Conservation (phyloP, 2,797 vertebrate genomes). For the Numenius phaeopus region DNA sequence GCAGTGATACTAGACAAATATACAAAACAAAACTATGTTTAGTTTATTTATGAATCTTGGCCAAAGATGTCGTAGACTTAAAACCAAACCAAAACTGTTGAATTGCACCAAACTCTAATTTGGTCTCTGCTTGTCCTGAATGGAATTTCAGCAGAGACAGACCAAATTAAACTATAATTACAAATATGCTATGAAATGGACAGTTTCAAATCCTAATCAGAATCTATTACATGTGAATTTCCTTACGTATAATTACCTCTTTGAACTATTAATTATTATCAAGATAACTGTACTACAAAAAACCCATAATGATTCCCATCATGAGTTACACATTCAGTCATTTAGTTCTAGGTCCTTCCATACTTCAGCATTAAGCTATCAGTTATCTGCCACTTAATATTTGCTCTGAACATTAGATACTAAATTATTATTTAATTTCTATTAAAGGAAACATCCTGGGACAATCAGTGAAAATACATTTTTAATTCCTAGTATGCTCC, state of each 20-base stretch:
- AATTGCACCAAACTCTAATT: neutral
- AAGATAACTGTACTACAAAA: neutral
- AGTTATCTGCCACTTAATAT: neutral
- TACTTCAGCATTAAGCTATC: neutral
- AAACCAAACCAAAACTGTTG: neutral
- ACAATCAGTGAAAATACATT: neutral
- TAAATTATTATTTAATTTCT: slow-evolving; percentile 25
- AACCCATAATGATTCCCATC: accelerated
- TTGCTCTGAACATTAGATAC: neutral
- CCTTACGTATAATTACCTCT: neutral
- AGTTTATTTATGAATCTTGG: neutral
- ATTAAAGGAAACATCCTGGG: neutral
- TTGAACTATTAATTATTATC: neutral
- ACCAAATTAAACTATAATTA: neutral
- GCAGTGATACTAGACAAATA: neutral
- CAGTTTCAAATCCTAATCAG: neutral
- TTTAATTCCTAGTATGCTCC: neutral
- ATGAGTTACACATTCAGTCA: neutral
- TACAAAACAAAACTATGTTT: neutral
- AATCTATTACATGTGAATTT: neutral
- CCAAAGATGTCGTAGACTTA: neutral
- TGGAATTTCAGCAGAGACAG: neutral
- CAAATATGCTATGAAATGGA: neutral
- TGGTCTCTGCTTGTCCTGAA: neutral
- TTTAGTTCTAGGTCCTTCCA: neutral